These are phyloP conservation scores for Micromussa lordhowensis DNA, from an alignment of 92 coral and sea anemone species.

Conservation along the genomic window DNA sequence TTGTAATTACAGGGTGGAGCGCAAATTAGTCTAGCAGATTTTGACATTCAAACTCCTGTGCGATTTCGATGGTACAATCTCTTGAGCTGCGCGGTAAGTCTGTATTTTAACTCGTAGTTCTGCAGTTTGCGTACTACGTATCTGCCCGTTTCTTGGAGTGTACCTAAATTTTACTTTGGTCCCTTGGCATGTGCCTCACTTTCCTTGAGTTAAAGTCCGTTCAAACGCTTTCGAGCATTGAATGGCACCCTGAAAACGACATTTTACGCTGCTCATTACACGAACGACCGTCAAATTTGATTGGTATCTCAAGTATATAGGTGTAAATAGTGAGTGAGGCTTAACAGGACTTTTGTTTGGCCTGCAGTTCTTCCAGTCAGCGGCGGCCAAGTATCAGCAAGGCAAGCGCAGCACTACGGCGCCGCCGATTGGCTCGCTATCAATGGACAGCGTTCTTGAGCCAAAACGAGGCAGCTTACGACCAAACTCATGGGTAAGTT, in stretches of 20 bases:
- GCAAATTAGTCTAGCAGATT: constrained; percentile 93
- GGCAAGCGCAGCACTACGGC: constrained; percentile 29
- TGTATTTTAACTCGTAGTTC: background rate
- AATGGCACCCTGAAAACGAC: background rate
- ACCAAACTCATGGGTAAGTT: constrained; percentile 94
- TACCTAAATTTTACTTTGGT: too few relatives aligned
- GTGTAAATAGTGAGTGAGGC: background rate
- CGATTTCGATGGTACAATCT: constrained; percentile 93
- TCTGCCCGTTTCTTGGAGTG: background rate
- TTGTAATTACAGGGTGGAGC: constrained; percentile 80
- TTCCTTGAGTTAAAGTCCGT: background rate
- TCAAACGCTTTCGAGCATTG: background rate
- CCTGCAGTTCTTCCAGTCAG: constrained; percentile 74
- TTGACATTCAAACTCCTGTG: constrained; percentile 81
- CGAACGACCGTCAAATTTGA: background rate
- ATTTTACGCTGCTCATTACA: background rate
- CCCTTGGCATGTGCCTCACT: too few relatives aligned
- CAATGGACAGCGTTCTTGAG: constrained; percentile 62
- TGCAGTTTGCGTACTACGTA: background rate
- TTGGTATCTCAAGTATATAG: background rate
- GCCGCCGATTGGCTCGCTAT: constrained; percentile 18
- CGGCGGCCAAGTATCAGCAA: constrained; percentile 71
- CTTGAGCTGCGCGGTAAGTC: constrained; percentile 85
- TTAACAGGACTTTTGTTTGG: background rate
- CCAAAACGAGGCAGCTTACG: constrained; percentile 68